Base-by-base conservation (phyloP, 2,113 vertebrate genomes). In the Saimiri boliviensis region DNA sequence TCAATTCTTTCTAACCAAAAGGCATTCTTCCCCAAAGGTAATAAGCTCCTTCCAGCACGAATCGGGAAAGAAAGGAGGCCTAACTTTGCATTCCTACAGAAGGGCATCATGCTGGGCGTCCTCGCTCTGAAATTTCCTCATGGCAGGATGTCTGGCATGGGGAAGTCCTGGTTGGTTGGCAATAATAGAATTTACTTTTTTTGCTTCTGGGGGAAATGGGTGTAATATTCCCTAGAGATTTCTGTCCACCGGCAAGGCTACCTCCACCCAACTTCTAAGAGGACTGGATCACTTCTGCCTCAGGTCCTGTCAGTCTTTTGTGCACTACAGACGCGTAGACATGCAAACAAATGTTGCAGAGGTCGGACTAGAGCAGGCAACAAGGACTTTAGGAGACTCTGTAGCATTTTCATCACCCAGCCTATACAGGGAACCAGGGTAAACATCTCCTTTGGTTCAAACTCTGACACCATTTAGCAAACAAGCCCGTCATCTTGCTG, bases 41-140 rank as follows among this genome's bases (percentile, higher is more conserved):
- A 89, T 93, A 94, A 77, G 76, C 74, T 97, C 93, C 60, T 97
- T 97, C 52, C 70, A 81, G 66, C 84, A 95, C 86, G 85, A 94
- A 95, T 58, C 87, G 92, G 90, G 76, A 95, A 83, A 97, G 85
- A 97, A 97, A 87, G 80, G 84, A 94, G 90, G 73, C 84, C 84
- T 85, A 97, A 92, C 76, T 85, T 97, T 74, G 73, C 82, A 85
- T 96, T 95, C 70, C 86, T 96, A 82, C 76, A 82, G 93, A 95
- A 97, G 81, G 90, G n/a, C 49, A 2, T 40, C 49, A 52, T 81
- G 84, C 94, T 96, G 96, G 90, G 97, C 40, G 35, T 87, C 92
- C 92, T 95, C n/a, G 16, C 80, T 98, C 97, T 97, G 85, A 97
- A 95, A 97, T 97, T 84, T 96, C 96, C 92, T 97, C 96, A 70